phyloP scores from a whole-genome alignment of 2,113 vertebrate genomes.

The Orthonyx spaldingii region DNA sequence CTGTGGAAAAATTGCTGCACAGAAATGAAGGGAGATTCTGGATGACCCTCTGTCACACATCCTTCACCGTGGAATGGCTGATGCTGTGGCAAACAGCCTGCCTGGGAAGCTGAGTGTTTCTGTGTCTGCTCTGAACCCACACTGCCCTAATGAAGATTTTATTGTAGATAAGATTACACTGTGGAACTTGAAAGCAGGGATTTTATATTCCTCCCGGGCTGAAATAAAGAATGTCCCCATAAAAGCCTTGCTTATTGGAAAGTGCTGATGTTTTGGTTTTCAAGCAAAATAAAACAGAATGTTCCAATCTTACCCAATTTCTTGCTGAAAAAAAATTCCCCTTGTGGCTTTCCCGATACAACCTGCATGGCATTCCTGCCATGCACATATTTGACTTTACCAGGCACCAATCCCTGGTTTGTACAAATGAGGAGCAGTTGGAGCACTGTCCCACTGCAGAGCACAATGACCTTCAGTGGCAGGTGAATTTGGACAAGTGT shows the following conservation, averaged over 20 bases:
- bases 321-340: not conserved
- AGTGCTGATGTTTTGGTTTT: not conserved
- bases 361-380: fast-evolving
- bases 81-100: not conserved
- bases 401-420: not conserved
- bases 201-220: not conserved
- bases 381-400: not conserved
- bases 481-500: not conserved
- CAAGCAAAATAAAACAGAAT: not conserved
- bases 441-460: not conserved
- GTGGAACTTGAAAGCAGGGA: not conserved
- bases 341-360: not conserved
- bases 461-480: not conserved
- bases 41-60: not conserved
- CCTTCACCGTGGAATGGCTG: not conserved
- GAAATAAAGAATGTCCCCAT: not conserved
- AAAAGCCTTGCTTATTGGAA: not conserved
- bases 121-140: not conserved
- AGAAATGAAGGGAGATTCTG: not conserved
- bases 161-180: not conserved
- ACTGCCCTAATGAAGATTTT: not conserved
- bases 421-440: not conserved
- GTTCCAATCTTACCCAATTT: not conserved
- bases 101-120: not conserved
- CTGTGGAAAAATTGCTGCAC: not conserved